A percentile compares a stretch with the other conserved stretches of the same genome.
These are phyloP conservation scores for Pseudoatta argentina DNA, from an alignment of 1,140 invertebrate species.

Conservation along the genomic window DNA sequence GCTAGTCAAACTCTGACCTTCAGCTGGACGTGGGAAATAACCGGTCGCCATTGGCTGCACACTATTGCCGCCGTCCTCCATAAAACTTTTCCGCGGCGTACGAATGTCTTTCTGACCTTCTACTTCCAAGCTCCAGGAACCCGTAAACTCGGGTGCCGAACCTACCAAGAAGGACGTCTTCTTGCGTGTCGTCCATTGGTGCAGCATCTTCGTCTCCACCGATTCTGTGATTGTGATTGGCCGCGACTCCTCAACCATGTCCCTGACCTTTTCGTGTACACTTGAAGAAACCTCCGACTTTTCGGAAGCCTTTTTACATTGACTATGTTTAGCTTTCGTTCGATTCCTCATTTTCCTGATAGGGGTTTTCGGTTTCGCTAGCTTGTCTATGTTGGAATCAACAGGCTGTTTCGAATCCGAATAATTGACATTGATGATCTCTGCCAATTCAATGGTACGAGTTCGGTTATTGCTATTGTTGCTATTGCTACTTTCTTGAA, in stretches of 20 bases:
- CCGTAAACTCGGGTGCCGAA: constrained; percentile 80
- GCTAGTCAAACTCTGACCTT: constrained; percentile 91
- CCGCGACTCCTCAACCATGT: constrained; percentile 46
- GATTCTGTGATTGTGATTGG: constrained; percentile 10
- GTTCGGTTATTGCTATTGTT: constrained; percentile 36
- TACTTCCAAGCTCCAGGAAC: constrained; percentile 77
- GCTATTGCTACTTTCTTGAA: constrained; percentile 11
- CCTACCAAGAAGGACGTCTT: constrained; percentile 72
- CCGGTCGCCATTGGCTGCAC: constrained; percentile 88
- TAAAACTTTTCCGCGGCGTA: constrained; percentile 88
- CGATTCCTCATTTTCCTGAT: constrained; percentile 60
- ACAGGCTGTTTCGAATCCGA: constrained; percentile 70
- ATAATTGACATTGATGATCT: constrained; percentile 80
- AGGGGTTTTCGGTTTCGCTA: constrained; percentile 57
- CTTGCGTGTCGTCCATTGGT: constrained; percentile 52
- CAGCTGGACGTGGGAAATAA: constrained; percentile 89
- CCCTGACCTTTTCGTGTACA: constrained; percentile 67
- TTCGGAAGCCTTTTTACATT: constrained; percentile 40
- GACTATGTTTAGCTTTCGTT: constrained; percentile 50
- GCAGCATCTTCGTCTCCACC: constrained; percentile 24
- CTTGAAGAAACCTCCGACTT: constrained; percentile 69
- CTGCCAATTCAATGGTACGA: constrained; percentile 73
- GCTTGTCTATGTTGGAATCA: not conserved
- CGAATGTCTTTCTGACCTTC: constrained; percentile 87
- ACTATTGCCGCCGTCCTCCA: constrained; percentile 88